Evolutionary conservation across 2,888 invertebrate genomes (phyloP), one percentile per base, ranked within the genome.

Genomic region (Nasonovia ribisnigri): DNA sequence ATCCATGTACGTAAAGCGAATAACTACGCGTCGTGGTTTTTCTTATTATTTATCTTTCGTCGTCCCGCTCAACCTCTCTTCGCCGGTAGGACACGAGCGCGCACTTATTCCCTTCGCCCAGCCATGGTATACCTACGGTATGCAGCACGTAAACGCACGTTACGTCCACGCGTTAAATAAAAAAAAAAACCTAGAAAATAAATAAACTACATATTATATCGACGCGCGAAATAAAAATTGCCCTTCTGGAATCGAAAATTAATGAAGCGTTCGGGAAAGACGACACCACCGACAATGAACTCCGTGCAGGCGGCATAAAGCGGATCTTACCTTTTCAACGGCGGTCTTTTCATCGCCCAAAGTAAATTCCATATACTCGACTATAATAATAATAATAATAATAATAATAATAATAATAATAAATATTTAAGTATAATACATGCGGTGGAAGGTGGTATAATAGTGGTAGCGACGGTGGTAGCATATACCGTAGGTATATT

Each of bases 181-280:
- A 10, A 36, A 42, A 36, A 88, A 36, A 54, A 51, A 54, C 1
- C 5, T 0, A 2, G 24, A 91, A 42, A 84, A 87, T 77, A 77
- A 77, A 77, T 77, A 77, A 77, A 77, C 36, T 20, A 36, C 36
- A 77, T 42, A 43, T 43, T 43, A 77, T 77, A 77, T 77, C 26
- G 20, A 92, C 48, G 26, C 3, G 48, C 29, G 36, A 26, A 84
- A 93, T 93, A 93, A 84, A 90, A 93, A 84, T 93, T 54, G n/a
- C 42, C 46, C 84, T 8, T 8, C 24, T 29, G 84, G 43, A 93
- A 93, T 93, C 29, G 93, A 90, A 90, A 93, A 93, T 60, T 93
- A 90, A 93, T 84, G 93, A 90, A 93, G 84, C 93, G 90, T 84
- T 84, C 29, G 93, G 20, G n/a, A 90, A 90, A 93, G 93, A 93